Conservation (phyloP, 2,797 vertebrate species). For the Loris lydekkerianus region DNA sequence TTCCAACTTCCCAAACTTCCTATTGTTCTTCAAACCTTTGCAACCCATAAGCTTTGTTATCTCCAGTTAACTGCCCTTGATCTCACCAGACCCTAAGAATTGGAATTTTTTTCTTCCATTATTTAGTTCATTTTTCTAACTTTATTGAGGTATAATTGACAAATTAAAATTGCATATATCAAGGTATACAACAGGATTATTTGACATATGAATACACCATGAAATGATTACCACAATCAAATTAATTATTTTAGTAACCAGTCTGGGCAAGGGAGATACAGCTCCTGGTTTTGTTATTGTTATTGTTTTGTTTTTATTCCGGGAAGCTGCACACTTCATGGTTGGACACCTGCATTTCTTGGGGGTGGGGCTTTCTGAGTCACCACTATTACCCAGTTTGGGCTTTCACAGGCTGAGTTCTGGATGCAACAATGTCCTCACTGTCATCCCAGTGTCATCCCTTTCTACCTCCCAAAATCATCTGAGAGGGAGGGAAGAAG, state of each 20-base stretch:
- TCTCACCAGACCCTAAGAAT: not conserved
- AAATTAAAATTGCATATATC: not conserved
- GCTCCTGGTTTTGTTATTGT: not conserved
- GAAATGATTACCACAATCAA: not conserved
- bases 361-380: not conserved
- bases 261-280: not conserved
- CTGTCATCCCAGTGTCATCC: not conserved
- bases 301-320: not conserved
- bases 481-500: not conserved
- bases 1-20: no score
- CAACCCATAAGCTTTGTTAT: not conserved
- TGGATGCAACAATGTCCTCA: no score
- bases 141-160: not conserved
- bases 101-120: not conserved
- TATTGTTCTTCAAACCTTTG: no score
- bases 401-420: not conserved
- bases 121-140: not conserved
- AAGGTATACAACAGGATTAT: accelerated
- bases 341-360: not conserved
- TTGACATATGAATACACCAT: accelerated
- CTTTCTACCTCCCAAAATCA: not conserved
- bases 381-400: accelerated
- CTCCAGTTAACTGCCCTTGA: not conserved
- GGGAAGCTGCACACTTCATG: not conserved
- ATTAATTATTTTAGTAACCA: not conserved